phyloP scores from a whole-genome alignment of 2,113 vertebrate species.

The Cranoglanis bouderius region DNA sequence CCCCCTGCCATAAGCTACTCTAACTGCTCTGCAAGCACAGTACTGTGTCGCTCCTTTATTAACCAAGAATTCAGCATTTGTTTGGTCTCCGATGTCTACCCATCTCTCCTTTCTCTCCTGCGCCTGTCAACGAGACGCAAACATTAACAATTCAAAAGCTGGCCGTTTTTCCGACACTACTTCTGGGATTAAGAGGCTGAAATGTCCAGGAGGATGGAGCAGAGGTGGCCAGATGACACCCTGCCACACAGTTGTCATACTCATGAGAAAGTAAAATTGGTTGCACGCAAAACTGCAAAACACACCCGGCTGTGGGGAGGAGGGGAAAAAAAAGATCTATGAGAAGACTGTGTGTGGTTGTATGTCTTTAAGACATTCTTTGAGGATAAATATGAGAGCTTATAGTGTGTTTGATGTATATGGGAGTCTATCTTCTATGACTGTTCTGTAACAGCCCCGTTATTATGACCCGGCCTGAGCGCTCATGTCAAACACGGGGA shows the following conservation, averaged over 20 bases:
- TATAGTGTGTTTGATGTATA: neutral
- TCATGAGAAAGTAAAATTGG: slow-evolving; percentile 43
- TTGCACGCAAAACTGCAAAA: slow-evolving; percentile 50
- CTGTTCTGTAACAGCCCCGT: slow-evolving; percentile 10
- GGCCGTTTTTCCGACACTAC: slow-evolving; percentile 36
- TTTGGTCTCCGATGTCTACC: slow-evolving; percentile 27
- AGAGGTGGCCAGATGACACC: slow-evolving; percentile 41
- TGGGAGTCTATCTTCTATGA: neutral
- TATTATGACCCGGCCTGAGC: slow-evolving; percentile 32
- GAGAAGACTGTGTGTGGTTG: neutral
- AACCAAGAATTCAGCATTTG: slow-evolving; percentile 26
- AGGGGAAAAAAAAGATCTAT: neutral
- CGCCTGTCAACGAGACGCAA: slow-evolving; percentile 49
- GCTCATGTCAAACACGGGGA: slow-evolving; percentile 22
- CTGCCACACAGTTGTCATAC: slow-evolving; percentile 36
- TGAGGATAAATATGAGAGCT: neutral
- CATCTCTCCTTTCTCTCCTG: slow-evolving; percentile 40
- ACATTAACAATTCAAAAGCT: slow-evolving; percentile 57
- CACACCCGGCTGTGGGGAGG: neutral
- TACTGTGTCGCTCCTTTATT: slow-evolving; percentile 29
- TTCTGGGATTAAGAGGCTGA: slow-evolving; percentile 41
- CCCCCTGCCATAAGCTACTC: neutral
- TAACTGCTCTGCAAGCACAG: neutral
- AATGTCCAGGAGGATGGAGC: slow-evolving; percentile 43
- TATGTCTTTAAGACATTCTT: neutral